Evolutionary conservation across 2,797 vertebrate genomes (phyloP), one percentile per base, ranked within the genome.

Genomic region (Anisognathus igniventris): DNA sequence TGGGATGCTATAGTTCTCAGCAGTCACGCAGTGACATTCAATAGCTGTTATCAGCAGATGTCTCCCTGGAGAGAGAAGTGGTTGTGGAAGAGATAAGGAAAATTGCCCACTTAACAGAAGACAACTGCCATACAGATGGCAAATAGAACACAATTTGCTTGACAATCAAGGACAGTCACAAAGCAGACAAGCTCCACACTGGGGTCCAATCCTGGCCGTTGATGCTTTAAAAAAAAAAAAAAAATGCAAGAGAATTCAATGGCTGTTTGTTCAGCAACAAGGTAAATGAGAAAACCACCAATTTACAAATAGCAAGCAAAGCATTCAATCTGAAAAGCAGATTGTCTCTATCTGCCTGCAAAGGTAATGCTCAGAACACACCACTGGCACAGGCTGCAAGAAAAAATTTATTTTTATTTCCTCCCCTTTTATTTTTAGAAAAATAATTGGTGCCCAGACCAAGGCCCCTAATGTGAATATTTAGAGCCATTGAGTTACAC

Each of bases 271-370:
- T 97, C 96, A 92, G 95, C 95, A 97, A 96, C 90, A 92, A 79
- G 75, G 71, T 88, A 94, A 95, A 96, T 91, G 87, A 90, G 90
- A 96, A 81, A 62, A 93, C 68, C 96, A 90, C 95, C 96, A 57
- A 22, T 97, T 97, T 97, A 95, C 96, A 97, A 97, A 96, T 94
- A 97, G 97, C 95, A 97, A 96, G 96, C 82, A 74, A 97, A 91
- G 76, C 7, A 86, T 97, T 96, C 95, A 92, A 76, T 96, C 96
- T 96, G 93, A 92, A 97, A 97, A 98, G 91, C 94, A 96, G 93
- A 93, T 85, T 95, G 96, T 95, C 95, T 89, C 81, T 93, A 76
- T 92, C 94, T 97, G 85, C 67, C 70, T 98, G 88, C 94, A 95
- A 97, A 95, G 93, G 75, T 92, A 96, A 47, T 58, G 57, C 81